phyloP scores from a whole-genome alignment of 2,888 invertebrate species.

The Oscheius sp. region DNA sequence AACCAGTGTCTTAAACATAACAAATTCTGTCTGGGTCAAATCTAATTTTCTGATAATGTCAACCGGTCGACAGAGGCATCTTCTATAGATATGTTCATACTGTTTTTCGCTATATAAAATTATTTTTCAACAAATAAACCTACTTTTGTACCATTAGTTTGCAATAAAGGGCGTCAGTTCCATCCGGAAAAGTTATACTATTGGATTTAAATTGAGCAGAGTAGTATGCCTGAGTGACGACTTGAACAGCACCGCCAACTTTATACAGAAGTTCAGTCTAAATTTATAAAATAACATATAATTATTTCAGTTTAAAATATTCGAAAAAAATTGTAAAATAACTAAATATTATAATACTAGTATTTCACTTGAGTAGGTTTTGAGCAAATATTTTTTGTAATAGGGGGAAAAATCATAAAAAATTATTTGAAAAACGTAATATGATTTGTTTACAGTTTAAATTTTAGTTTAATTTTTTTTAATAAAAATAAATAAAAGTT shows the following conservation, averaged over 20 bases:
- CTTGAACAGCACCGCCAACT: constrained; percentile 35
- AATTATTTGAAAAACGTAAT: no score
- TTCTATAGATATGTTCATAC: not conserved
- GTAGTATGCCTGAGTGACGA: constrained; percentile 46
- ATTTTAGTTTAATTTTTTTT: no score
- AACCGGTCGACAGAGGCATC: not conserved
- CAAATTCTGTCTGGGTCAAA: not conserved
- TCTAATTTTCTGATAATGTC: not conserved
- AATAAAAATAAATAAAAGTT: no score
- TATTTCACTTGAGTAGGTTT: constrained; percentile 14
- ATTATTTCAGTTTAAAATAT: no score
- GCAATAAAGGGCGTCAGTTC: constrained; percentile 38
- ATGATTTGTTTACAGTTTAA: no score
- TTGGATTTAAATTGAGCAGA: constrained; percentile 41
- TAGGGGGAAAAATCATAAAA: no score
- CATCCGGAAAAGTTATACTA: constrained; percentile 48
- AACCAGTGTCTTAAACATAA: not conserved
- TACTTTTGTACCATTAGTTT: no score
- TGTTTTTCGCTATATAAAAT: no score
- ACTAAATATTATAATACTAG: no score
- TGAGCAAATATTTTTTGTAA: not conserved
- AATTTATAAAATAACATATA: not conserved
- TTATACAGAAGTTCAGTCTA: not conserved
- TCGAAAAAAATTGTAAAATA: no score
- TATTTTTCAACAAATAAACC: not conserved